phyloP scores from a whole-genome alignment of 1,140 invertebrate species.

The Battus philenor region DNA sequence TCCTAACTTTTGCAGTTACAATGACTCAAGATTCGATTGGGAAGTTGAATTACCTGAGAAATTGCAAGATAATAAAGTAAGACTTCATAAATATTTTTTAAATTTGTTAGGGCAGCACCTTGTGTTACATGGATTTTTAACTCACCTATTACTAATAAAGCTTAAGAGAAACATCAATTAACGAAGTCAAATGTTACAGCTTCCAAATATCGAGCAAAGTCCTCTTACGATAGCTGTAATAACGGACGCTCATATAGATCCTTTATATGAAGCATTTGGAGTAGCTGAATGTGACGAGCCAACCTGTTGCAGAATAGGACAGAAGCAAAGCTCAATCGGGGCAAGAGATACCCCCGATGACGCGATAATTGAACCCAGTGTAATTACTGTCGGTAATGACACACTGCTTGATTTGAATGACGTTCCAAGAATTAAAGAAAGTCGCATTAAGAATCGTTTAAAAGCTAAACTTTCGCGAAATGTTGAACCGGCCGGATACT shows the following conservation, averaged over 20 bases:
- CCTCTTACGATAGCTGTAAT: conserved; percentile 82
- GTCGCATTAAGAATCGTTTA: conserved; percentile 19
- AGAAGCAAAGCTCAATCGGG: conserved; percentile 34
- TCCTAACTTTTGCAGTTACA: conserved; percentile 42
- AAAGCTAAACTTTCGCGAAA: conserved; percentile 19
- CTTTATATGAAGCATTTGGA: conserved; percentile 80
- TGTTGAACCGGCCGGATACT: conserved; percentile 80
- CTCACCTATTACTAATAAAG: too few relatives aligned
- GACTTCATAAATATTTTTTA: too few relatives aligned
- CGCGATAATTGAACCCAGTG: conserved; percentile 25
- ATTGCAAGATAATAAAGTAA: conserved; percentile 3
- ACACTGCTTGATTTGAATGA: conserved; percentile 42
- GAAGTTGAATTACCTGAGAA: conserved; percentile 66
- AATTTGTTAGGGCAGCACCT: too few relatives aligned
- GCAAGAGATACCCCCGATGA: conserved; percentile 26
- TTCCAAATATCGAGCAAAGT: conserved; percentile 1
- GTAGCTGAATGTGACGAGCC: conserved; percentile 84
- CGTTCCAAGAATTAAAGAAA: conserved; percentile 26
- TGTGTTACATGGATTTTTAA: too few relatives aligned
- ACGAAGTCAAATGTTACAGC: too few relatives aligned
- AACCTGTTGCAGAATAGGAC: conserved; percentile 84
- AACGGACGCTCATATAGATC: conserved; percentile 89
- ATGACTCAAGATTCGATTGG: conserved; percentile 76
- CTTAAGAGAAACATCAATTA: too few relatives aligned
- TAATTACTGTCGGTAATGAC: conserved; percentile 27